phyloP scores from a whole-genome alignment of 1,140 invertebrate genomes.

The Ips nitidus region DNA sequence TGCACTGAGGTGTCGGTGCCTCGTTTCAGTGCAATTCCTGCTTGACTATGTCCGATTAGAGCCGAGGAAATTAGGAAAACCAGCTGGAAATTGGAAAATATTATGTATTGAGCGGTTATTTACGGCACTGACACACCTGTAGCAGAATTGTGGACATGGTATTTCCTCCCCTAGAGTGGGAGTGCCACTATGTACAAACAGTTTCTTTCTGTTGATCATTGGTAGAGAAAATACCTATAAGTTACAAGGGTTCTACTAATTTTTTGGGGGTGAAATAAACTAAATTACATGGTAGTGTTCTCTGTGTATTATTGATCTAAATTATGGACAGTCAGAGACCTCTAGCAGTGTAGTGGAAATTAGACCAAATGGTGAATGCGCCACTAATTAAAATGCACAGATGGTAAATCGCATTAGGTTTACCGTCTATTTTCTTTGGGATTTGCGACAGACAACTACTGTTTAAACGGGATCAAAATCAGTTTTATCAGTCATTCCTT shows the following conservation, averaged over 20 bases:
- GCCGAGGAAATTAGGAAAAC: constrained; percentile 28
- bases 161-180: constrained; percentile 3
- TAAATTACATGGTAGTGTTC: constrained; percentile 7
- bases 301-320: not conserved
- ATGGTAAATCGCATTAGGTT: too few species aligned
- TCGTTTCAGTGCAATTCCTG: constrained; percentile 61
- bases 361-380: not conserved
- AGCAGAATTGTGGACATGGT: constrained; percentile 37
- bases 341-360: not conserved
- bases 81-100: constrained; percentile 11
- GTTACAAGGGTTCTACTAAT: not conserved
- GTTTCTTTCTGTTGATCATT: not conserved
- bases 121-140: constrained; percentile 33
- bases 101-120: not conserved
- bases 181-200: not conserved
- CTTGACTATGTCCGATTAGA: constrained; percentile 16
- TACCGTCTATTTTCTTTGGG: too few species aligned
- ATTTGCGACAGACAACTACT: too few species aligned
- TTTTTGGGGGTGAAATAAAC: not conserved
- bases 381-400: not conserved
- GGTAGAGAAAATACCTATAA: not conserved
- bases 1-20: constrained; percentile 76
- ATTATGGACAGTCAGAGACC: not conserved
- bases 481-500: too few species aligned
- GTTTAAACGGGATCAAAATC: too few species aligned